phyloP scores from a whole-genome alignment of 1,140 invertebrate genomes.

The Thaumatotibia leucotreta region DNA sequence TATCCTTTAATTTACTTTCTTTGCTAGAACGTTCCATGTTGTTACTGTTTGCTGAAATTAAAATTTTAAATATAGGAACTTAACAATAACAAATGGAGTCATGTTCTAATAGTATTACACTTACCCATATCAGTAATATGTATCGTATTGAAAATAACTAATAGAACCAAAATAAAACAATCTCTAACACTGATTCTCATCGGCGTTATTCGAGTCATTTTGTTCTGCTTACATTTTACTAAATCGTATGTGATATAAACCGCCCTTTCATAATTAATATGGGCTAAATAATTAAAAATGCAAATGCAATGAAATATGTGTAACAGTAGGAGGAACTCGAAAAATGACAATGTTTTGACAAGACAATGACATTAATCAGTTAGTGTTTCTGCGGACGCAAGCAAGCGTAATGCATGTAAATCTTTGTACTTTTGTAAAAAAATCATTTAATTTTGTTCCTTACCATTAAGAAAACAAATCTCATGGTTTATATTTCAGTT shows the following conservation, averaged over 20 bases:
- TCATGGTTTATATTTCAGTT: too few species aligned
- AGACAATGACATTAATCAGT: neutral
- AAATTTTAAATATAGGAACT: neutral
- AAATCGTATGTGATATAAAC: neutral
- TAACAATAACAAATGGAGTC: too few species aligned
- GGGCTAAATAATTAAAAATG: neutral
- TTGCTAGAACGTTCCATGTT: slow-evolving; percentile 64
- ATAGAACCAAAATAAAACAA: slow-evolving; percentile 59
- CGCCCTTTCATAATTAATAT: neutral
- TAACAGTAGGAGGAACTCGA: neutral
- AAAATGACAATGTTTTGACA: neutral
- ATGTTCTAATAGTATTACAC: slow-evolving; percentile 16
- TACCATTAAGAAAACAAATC: too few species aligned
- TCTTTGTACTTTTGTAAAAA: neutral
- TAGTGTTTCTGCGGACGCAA: neutral
- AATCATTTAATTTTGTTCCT: too few species aligned
- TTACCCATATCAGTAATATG: slow-evolving; percentile 67
- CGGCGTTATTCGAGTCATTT: slow-evolving; percentile 38
- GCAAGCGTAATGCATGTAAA: neutral
- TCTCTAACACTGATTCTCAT: slow-evolving; percentile 57
- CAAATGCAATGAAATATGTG: neutral
- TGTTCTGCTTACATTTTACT: slow-evolving; percentile 19
- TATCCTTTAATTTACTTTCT: slow-evolving; percentile 47
- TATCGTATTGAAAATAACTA: slow-evolving; percentile 69
- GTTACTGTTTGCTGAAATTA: slow-evolving; percentile 51